These are phyloP conservation scores for Piliocolobus tephrosceles DNA, from an alignment of 2,113 vertebrate genomes.

Conservation along the genomic window DNA sequence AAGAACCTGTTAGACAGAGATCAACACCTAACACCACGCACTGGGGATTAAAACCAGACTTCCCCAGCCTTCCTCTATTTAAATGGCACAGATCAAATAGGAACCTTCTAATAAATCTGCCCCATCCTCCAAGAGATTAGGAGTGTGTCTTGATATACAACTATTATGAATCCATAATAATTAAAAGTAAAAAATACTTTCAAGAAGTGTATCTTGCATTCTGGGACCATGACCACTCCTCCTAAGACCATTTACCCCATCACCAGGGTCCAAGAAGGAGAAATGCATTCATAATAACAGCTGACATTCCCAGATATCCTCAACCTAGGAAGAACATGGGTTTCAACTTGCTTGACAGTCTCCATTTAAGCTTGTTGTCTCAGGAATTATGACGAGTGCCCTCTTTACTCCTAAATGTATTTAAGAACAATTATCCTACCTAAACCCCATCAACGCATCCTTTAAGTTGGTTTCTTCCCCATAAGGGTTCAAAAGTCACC, in stretches of 20 bases:
- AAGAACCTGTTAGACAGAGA: neutral
- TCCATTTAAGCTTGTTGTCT: neutral
- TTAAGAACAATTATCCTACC: neutral
- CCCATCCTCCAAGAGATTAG: neutral
- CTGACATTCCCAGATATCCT: neutral
- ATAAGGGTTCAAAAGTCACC: neutral
- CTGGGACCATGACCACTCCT: neutral
- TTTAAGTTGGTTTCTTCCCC: neutral
- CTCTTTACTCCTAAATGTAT: neutral
- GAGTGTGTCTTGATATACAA: neutral
- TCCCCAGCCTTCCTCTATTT: neutral
- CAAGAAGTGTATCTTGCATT: neutral
- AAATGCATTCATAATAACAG: neutral
- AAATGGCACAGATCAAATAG: neutral
- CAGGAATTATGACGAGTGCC: neutral
- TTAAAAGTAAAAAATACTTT: neutral
- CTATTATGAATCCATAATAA: neutral
- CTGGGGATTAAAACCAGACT: neutral
- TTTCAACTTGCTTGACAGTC: neutral
- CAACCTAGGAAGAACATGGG: neutral
- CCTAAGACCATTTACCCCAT: neutral
- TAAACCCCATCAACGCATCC: neutral
- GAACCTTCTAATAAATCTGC: neutral
- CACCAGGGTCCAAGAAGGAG: neutral
- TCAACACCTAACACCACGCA: neutral